Conservation (phyloP, 2,113 vertebrate genomes). For the Gracilinanus agilis region DNA sequence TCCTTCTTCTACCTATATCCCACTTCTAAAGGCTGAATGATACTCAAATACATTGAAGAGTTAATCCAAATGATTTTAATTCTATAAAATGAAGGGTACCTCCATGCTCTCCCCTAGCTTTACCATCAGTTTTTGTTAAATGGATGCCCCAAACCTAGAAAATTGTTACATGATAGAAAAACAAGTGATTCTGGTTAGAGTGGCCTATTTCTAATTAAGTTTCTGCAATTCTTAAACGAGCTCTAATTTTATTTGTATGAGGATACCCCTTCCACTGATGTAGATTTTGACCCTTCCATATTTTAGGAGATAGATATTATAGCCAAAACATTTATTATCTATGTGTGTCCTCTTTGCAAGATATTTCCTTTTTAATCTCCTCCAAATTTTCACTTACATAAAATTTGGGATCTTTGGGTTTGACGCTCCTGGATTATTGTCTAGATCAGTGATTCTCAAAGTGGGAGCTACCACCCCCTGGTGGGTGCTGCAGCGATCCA, state of each 20-base stretch:
- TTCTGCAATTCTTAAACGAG: not conserved
- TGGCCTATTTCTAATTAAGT: not conserved
- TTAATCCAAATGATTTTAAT: not conserved
- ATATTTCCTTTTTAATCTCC: not conserved
- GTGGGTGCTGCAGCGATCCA: too few species aligned
- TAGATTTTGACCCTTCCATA: not conserved
- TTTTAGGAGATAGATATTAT: not conserved
- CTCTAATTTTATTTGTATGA: not conserved
- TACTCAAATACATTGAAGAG: not conserved
- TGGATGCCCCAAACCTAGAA: conserved; percentile 13
- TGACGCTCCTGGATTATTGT: not conserved
- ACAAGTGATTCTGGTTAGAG: not conserved
- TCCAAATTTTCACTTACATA: not conserved
- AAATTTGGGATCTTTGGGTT: not conserved
- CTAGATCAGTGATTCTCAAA: too few species aligned
- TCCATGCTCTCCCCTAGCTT: not conserved
- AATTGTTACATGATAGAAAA: not conserved
- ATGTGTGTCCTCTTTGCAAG: not conserved
- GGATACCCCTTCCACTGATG: not conserved
- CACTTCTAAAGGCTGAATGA: not conserved
- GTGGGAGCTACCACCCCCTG: too few species aligned
- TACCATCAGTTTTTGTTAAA: not conserved
- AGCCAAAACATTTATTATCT: not conserved
- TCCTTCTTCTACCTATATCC: not conserved
- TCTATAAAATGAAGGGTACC: not conserved